Evolutionary conservation across 2,888 invertebrate genomes (phyloP).

Genomic region (Petrolisthes manimaculis): DNA sequence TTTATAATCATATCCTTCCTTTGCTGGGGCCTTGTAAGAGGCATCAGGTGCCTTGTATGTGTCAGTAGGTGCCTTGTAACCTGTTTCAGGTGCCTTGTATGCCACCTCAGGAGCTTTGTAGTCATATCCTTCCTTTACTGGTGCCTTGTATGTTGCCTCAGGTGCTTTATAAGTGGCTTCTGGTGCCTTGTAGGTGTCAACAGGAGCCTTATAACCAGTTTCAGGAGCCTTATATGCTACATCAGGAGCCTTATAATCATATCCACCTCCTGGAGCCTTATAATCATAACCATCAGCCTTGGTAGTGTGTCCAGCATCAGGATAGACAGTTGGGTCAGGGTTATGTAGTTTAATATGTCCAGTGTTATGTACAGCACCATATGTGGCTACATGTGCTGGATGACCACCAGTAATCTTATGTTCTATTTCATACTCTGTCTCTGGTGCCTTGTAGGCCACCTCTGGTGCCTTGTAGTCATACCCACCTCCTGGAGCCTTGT

Average conservation of each 20-base stretch:
- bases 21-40: constrained; percentile 36
- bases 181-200: constrained; percentile 35
- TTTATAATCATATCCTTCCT: constrained; percentile 8
- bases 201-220: constrained; percentile 39
- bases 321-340: constrained; percentile 39
- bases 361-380: constrained; percentile 22
- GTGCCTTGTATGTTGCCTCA: constrained; percentile 20
- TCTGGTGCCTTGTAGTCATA: constrained; percentile 14
- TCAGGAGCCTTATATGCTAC: constrained; percentile 41
- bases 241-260: constrained; percentile 21
- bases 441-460: neutral
- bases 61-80: constrained; percentile 41
- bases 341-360: constrained; percentile 33
- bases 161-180: constrained; percentile 46
- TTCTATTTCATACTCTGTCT: neutral
- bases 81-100: constrained; percentile 42
- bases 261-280: constrained; percentile 4
- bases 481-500: neutral
- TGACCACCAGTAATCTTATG: constrained; percentile 17
- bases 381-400: constrained; percentile 30
- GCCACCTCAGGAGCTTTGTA: constrained; percentile 31
- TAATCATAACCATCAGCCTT: neutral
- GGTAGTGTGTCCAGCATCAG: neutral
- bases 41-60: constrained; percentile 27
- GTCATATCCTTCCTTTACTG: neutral